Evolutionary conservation across 2,113 vertebrate genomes (phyloP).

Genomic region (Carettochelys insculpta): DNA sequence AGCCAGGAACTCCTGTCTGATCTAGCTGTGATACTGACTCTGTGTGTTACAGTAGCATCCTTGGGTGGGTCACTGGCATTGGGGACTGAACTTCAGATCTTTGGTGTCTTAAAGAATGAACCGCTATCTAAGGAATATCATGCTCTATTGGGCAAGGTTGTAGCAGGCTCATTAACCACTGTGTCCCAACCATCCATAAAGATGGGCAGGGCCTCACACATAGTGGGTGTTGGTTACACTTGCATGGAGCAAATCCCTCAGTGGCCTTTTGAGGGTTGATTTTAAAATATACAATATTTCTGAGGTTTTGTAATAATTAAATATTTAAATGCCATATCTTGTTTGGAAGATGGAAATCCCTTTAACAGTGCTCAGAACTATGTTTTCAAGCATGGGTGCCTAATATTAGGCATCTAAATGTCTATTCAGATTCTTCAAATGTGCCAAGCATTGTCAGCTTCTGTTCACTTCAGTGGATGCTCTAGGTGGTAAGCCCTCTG

Average conservation of each 20-base stretch:
- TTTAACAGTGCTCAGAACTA: not conserved
- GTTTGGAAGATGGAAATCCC: not conserved
- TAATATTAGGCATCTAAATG: not conserved
- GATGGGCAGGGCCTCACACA: not conserved
- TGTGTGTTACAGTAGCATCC: not conserved
- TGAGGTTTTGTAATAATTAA: not conserved
- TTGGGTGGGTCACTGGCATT: not conserved
- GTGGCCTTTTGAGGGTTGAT: not conserved
- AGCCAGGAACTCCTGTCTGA: not conserved
- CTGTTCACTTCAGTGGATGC: not conserved
- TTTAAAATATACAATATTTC: not conserved
- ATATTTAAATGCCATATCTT: not conserved
- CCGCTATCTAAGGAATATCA: accelerated
- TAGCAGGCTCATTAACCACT: not conserved
- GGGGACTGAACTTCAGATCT: not conserved
- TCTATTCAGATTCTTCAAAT: not conserved
- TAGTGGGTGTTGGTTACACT: not conserved
- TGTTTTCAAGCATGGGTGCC: constrained; percentile 18
- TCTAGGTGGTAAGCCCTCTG: not conserved
- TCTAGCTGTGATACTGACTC: not conserved
- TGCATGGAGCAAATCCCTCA: not conserved
- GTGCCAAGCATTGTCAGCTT: not conserved
- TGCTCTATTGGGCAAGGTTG: accelerated
- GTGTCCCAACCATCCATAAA: accelerated
- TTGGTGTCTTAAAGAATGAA: not conserved